Percentiles rank a stretch among this genome's conserved stretches.
phyloP scores from a whole-genome alignment of 2,113 vertebrate species.

The Ictalurus punctatus region DNA sequence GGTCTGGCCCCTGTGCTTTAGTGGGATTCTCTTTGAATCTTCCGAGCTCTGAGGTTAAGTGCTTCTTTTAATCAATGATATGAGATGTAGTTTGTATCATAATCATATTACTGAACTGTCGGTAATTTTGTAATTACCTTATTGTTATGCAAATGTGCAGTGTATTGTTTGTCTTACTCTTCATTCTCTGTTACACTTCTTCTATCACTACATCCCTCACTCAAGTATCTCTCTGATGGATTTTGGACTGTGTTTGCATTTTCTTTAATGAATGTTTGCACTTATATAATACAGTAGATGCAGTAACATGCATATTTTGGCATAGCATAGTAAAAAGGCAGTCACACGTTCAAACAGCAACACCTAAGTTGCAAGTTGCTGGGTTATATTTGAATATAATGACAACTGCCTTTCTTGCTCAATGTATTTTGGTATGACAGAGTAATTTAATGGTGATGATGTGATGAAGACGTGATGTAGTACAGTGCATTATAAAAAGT shows the following conservation, averaged over 20 bases:
- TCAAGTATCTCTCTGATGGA: background rate
- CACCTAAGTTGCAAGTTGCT: background rate
- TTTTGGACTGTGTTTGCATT: background rate
- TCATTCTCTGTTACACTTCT: background rate
- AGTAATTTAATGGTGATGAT: background rate
- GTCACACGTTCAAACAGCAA: constrained; percentile 3
- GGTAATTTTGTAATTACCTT: background rate
- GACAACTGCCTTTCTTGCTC: background rate
- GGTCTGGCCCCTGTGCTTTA: constrained; percentile 47
- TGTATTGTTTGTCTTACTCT: background rate
- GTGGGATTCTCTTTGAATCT: constrained; percentile 22
- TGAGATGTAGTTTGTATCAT: background rate
- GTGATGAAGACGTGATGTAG: background rate
- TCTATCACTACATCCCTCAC: background rate
- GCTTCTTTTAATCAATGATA: background rate
- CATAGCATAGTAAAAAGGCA: constrained; percentile 6
- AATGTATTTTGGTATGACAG: background rate
- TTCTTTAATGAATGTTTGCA: background rate
- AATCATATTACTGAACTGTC: background rate
- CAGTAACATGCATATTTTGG: constrained; percentile 10
- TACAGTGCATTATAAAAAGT: background rate
- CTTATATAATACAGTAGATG: background rate
- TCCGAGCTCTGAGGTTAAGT: background rate
- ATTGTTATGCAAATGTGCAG: background rate
- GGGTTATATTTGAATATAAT: background rate